Evolutionary conservation across 2,113 vertebrate genomes (phyloP).

Genomic region (Anarrhichthys ocellatus): DNA sequence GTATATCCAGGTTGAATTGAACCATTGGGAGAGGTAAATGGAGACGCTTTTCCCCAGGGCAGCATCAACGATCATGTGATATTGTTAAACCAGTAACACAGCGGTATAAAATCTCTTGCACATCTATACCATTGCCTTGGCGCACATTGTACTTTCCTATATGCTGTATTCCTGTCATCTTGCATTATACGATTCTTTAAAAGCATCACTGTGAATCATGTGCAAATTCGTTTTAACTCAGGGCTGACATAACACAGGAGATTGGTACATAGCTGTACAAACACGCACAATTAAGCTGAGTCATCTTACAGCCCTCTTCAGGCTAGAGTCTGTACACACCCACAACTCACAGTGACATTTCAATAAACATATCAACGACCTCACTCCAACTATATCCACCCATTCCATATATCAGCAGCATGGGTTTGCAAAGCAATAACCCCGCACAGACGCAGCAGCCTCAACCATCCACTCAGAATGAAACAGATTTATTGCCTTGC

Average conservation of each 20-base stretch:
- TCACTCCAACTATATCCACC: constrained; percentile 55
- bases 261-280: background rate
- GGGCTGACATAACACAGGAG: constrained; percentile 14
- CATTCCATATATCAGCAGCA: constrained; percentile 56
- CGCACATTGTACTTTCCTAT: background rate
- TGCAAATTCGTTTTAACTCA: background rate
- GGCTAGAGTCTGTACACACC: background rate
- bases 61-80: constrained; percentile 12
- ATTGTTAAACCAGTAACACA: background rate
- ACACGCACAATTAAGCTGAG: constrained; percentile 32
- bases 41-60: background rate
- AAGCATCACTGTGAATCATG: constrained; percentile 27
- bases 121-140: background rate
- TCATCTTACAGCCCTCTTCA: constrained; percentile 34
- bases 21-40: background rate
- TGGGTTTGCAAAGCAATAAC: constrained; percentile 61
- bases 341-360: constrained; percentile 65
- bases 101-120: background rate
- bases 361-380: constrained; percentile 63
- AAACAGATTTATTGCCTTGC: constrained; percentile 63
- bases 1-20: constrained; percentile 6
- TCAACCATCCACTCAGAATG: constrained; percentile 55
- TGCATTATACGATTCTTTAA: background rate
- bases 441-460: constrained; percentile 19
- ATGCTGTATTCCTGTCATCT: background rate